Evolutionary conservation across 2,113 vertebrate species (phyloP), one percentile per base, ranked within the genome.

Genomic region (Microtus pennsylvanicus): DNA sequence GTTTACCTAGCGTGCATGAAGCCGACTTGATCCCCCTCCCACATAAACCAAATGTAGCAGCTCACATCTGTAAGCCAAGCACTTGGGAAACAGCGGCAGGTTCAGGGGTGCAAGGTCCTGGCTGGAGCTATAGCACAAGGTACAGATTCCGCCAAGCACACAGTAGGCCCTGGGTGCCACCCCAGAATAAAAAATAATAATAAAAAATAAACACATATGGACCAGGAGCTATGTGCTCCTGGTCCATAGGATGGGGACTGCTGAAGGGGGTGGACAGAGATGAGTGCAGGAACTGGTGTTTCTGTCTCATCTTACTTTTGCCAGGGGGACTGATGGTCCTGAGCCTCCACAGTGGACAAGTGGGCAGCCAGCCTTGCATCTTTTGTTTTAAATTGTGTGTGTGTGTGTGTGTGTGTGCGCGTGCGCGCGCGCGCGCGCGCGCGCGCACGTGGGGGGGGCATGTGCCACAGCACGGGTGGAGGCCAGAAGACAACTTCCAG

Each of bases 181-280:
- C 47, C 69, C 50, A 72, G 63, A 21, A 69, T 35, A 82, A 55
- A 82, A 35, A 11, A 55, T 35, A 26, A 35, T 14, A 33, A 69
- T 35, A 82, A 55, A 82, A 35, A 11, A 55, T 35, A 26, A 35
- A 3, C 50, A 50, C 45, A 45, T 45, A 45, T 45, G 45, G 45
- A 45, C 45, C 45, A 45, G 45, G 45, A 45, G 45, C 45, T 45
- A 45, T 45, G 45, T 45, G 45, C 45, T 45, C 45, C 45, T 47
- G 16, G 12, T 21, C 61, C 24, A 0, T 3, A 19, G 28, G 55
- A 69, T 7, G 2, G 3, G n/a, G 63, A 9, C 47, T 69, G 0
- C 4, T 12, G 17, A 12, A 35, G 5, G 28, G 33, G 14, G 55
- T 55, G 55, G 55, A 58, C 24, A 30, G 74, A 45, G 26, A 10